phyloP scores from a whole-genome alignment of 1,140 invertebrate species.

The Pseudomyrmex sp. region DNA sequence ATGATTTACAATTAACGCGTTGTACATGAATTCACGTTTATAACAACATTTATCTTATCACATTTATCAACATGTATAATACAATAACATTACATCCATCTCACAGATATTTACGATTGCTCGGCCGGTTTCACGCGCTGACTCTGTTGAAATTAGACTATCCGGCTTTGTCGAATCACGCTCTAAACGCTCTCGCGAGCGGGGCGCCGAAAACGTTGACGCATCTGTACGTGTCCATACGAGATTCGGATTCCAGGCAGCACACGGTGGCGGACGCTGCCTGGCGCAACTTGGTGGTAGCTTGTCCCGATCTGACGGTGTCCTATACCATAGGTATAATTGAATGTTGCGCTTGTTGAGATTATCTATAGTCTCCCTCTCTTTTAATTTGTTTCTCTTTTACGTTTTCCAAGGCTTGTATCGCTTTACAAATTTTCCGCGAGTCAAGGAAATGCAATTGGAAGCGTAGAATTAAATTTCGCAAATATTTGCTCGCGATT shows the following conservation, averaged over 20 bases:
- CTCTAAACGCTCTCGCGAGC: slow-evolving; percentile 77
- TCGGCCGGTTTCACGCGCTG: slow-evolving; percentile 78
- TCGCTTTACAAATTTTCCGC: background rate
- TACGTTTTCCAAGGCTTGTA: background rate
- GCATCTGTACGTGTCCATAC: slow-evolving; percentile 78
- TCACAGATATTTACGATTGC: slow-evolving; percentile 78
- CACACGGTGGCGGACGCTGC: slow-evolving; percentile 78
- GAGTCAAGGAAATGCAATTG: background rate
- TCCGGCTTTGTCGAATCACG: slow-evolving; percentile 82
- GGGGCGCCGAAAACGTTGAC: slow-evolving; percentile 75
- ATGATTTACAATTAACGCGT: background rate
- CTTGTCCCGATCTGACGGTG: slow-evolving; percentile 80
- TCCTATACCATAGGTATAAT: slow-evolving; percentile 81
- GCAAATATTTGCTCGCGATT: background rate
- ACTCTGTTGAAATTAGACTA: slow-evolving; percentile 81
- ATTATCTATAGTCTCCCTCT: background rate
- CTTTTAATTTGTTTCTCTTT: background rate
- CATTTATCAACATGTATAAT: background rate
- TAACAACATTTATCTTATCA: background rate
- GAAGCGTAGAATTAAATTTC: background rate
- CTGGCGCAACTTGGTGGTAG: slow-evolving; percentile 79
- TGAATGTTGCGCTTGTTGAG: slow-evolving; percentile 4
- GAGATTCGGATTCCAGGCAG: slow-evolving; percentile 82
- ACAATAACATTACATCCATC: background rate
- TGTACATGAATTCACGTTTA: too few relatives aligned